A percentile compares a stretch with the other conserved stretches of the same genome.
These are phyloP conservation scores for Oceanites oceanicus DNA, from an alignment of 2,113 vertebrate genomes.

Conservation along the genomic window DNA sequence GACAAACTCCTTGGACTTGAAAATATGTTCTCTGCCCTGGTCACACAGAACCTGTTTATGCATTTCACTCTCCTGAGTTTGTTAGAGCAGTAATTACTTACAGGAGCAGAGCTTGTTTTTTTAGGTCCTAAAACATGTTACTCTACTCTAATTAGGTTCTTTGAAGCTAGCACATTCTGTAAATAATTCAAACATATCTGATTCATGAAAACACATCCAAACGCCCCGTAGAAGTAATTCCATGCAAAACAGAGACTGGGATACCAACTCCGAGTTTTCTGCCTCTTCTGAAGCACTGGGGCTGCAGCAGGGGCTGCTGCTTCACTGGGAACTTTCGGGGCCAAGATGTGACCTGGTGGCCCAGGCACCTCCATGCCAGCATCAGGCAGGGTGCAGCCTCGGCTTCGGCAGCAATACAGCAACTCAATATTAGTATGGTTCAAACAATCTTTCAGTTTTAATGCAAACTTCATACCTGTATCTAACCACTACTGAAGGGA, in stretches of 20 bases:
- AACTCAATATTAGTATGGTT: background rate
- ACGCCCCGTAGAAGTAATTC: background rate
- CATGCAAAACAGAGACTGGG: background rate
- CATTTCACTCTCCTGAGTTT: background rate
- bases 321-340: background rate
- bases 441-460: background rate
- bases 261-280: background rate
- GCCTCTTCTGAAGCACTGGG: background rate
- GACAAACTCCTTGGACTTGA: background rate
- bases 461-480: background rate
- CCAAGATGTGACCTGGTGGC: background rate
- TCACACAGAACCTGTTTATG: background rate
- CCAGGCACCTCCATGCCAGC: background rate
- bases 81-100: slow-evolving; percentile 34
- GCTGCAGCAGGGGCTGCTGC: background rate
- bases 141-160: slow-evolving; percentile 28
- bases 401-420: background rate
- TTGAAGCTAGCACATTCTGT: slow-evolving; percentile 23
- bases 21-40: background rate
- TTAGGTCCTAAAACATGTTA: background rate
- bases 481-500: background rate
- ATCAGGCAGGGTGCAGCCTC: background rate
- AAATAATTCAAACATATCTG: slow-evolving; percentile 43
- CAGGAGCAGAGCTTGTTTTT: slow-evolving; percentile 10
- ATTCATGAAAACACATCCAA: background rate